phyloP scores from a whole-genome alignment of 2,113 vertebrate species.

The Reinhardtius hippoglossoides region DNA sequence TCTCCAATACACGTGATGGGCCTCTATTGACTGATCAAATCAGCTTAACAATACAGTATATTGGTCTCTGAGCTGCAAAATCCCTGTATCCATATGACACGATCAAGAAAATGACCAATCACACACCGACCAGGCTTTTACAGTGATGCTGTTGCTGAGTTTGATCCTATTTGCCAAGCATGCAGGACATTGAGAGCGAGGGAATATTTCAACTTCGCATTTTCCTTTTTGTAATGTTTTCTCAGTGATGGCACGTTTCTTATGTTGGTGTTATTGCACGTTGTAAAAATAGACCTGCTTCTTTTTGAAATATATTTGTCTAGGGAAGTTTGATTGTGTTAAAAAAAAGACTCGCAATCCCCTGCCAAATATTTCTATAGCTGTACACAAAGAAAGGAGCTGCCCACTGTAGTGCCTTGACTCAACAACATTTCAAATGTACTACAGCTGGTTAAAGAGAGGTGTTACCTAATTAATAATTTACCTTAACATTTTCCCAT shows the following conservation, averaged over 20 bases:
- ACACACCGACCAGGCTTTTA: slow-evolving; percentile 7
- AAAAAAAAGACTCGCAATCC: not conserved
- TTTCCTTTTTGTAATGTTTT: too few relatives aligned
- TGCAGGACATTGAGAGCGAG: slow-evolving; percentile 13
- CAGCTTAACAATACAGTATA: too few relatives aligned
- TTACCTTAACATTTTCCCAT: slow-evolving; percentile 1
- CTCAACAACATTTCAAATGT: slow-evolving; percentile 16
- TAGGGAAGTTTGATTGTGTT: not conserved
- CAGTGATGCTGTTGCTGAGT: too few relatives aligned
- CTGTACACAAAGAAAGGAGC: not conserved
- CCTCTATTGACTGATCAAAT: too few relatives aligned
- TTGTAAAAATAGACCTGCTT: slow-evolving; percentile 12
- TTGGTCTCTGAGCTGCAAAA: not conserved
- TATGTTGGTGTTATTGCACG: slow-evolving; percentile 18
- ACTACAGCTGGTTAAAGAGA: not conserved
- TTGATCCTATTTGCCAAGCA: slow-evolving; percentile 16
- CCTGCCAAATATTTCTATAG: not conserved
- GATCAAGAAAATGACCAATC: slow-evolving; percentile 40
- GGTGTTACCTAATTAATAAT: slow-evolving; percentile 5
- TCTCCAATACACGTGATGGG: too few relatives aligned
- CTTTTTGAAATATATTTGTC: slow-evolving; percentile 5
- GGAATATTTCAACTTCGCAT: slow-evolving; percentile 6
- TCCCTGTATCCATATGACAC: not conserved
- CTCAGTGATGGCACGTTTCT: not conserved
- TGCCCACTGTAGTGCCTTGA: not conserved